Percentiles rank a stretch among this genome's conserved stretches.
Conservation (phyloP, 2,797 vertebrate genomes). For the Sciurus carolinensis region DNA sequence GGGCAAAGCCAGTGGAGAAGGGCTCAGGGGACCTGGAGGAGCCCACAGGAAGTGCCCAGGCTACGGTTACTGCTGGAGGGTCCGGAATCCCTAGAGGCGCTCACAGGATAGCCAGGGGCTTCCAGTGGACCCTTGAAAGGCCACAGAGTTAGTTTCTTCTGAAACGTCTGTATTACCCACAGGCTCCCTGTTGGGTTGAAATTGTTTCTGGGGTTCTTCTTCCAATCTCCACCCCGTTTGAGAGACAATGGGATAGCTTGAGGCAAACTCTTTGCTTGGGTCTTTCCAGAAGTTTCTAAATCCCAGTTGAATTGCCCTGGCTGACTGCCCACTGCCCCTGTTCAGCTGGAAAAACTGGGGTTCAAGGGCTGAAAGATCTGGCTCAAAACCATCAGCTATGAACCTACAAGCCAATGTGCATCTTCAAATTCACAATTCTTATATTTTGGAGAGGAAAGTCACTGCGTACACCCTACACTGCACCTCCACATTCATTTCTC, state of each 20-base stretch:
- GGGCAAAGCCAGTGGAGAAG: not conserved
- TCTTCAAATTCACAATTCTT: not conserved
- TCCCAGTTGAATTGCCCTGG: not conserved
- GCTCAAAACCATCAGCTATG: not conserved
- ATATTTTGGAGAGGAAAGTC: not conserved
- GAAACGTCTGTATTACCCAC: not conserved
- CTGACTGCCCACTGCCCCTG: not conserved
- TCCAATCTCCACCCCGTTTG: not conserved
- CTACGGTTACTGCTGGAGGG: not conserved
- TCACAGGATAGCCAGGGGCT: not conserved
- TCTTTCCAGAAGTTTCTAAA: constrained; percentile 38
- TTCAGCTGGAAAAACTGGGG: not conserved
- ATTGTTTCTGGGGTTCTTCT: not conserved
- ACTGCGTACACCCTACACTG: not conserved
- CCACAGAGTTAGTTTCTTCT: not conserved
- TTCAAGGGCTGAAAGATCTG: not conserved
- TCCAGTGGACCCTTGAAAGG: not conserved
- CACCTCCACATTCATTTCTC: not conserved
- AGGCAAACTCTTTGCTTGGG: not conserved
- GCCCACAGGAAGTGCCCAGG: not conserved
- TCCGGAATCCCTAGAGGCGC: not conserved
- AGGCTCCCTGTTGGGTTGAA: not conserved
- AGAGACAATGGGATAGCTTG: not conserved
- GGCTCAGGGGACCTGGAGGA: not conserved
- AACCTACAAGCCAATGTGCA: not conserved